phyloP scores from a whole-genome alignment of 92 coral and sea anemone species.

The Bergia sp. region DNA sequence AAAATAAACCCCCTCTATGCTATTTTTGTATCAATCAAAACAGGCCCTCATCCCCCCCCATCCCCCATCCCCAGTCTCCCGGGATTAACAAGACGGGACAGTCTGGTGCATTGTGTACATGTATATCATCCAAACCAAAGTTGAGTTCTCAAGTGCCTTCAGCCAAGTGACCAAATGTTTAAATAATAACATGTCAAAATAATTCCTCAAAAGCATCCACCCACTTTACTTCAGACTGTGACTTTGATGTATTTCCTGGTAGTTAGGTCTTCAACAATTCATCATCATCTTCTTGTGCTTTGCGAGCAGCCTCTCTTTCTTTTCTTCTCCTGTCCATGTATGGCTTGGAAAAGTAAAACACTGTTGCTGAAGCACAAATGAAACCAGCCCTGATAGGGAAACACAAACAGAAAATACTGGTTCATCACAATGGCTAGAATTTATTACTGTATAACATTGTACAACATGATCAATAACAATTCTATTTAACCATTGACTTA shows the following conservation, averaged over 20 bases:
- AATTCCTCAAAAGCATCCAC: neutral
- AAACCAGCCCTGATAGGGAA: slow-evolving; percentile 72
- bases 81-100: too few species aligned
- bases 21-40: too few species aligned
- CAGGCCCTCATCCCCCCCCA: too few species aligned
- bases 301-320: slow-evolving; percentile 68
- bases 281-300: slow-evolving; percentile 37
- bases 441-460: neutral
- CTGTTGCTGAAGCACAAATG: slow-evolving; percentile 77
- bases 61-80: too few species aligned
- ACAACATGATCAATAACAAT: neutral
- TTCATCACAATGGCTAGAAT: neutral
- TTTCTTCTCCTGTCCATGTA: slow-evolving; percentile 85
- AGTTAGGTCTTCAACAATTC: slow-evolving; percentile 49
- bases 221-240: neutral
- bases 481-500: too few species aligned
- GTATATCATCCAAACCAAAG: too few species aligned
- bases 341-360: slow-evolving; percentile 84
- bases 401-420: neutral
- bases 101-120: too few species aligned
- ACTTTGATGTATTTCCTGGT: neutral
- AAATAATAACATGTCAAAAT: neutral
- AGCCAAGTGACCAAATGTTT: neutral
- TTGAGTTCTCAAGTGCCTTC: neutral
- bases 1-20: too few species aligned